A percentile compares a stretch with the other conserved stretches of the same genome.
Evolutionary conservation across 2,888 invertebrate species (phyloP).

Genomic region (Synergus japonicus): DNA sequence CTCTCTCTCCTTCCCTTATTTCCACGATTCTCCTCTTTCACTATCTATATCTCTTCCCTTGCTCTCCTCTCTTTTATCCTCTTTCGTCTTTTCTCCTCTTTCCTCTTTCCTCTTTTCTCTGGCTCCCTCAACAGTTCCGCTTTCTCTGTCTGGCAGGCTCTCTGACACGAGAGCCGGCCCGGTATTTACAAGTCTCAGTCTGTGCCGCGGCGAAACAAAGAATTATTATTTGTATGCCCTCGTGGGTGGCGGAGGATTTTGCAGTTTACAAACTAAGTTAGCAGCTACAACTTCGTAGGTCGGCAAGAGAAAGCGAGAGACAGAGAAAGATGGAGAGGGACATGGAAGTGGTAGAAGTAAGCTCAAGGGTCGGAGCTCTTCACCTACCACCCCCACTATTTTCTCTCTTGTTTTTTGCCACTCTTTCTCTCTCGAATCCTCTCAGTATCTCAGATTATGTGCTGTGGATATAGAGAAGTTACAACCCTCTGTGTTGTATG

Average conservation of each 20-base stretch:
- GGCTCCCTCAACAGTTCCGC: slow-evolving; percentile 52
- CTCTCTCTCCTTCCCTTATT: slow-evolving; percentile 48
- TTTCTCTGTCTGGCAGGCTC: slow-evolving; percentile 53
- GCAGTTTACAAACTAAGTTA: slow-evolving; percentile 76
- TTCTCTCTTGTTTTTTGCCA: slow-evolving; percentile 45
- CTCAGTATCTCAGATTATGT: slow-evolving; percentile 70
- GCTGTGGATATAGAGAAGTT: slow-evolving; percentile 67
- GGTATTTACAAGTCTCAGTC: slow-evolving; percentile 75
- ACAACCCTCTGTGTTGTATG: slow-evolving; percentile 21
- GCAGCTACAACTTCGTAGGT: slow-evolving; percentile 68
- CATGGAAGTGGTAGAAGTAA: slow-evolving; percentile 39
- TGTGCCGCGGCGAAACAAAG: slow-evolving; percentile 71
- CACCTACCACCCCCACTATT: neutral
- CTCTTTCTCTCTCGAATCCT: slow-evolving; percentile 56
- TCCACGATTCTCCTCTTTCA: slow-evolving; percentile 41
- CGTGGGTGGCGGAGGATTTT: slow-evolving; percentile 74
- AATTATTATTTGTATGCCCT: slow-evolving; percentile 76
- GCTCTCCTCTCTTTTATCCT: slow-evolving; percentile 50
- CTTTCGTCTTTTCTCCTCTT: slow-evolving; percentile 49
- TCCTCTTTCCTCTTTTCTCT: slow-evolving; percentile 50
- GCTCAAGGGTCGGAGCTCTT: slow-evolving; percentile 29
- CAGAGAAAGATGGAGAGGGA: slow-evolving; percentile 28
- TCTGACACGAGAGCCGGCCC: slow-evolving; percentile 59
- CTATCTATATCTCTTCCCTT: slow-evolving; percentile 50
- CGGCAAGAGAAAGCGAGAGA: slow-evolving; percentile 51